phyloP scores from a whole-genome alignment of 2,888 invertebrate species.

The Lasioglossum figueresi region DNA sequence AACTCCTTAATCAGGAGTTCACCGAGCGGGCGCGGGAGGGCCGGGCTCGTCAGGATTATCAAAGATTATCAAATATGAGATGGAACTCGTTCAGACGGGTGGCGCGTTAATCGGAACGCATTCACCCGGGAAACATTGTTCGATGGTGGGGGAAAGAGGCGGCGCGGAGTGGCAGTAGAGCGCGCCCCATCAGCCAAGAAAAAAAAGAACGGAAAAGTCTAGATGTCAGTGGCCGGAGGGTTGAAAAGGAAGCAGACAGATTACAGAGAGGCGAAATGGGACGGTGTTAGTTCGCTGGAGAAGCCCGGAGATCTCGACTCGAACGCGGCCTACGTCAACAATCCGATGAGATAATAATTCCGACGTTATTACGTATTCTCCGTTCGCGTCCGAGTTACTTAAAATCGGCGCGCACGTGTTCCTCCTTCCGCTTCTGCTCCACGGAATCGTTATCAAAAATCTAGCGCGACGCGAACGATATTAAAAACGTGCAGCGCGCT shows the following conservation, averaged over 20 bases:
- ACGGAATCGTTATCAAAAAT: constrained; percentile 7
- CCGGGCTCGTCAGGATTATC: constrained; percentile 34
- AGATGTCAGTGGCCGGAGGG: constrained; percentile 40
- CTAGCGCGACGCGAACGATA: background rate
- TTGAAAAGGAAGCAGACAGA: constrained; percentile 48
- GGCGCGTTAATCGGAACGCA: constrained; percentile 26
- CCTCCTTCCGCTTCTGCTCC: background rate
- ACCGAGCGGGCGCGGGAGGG: constrained; percentile 1
- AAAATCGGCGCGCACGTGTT: constrained; percentile 1
- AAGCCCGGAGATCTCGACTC: constrained; percentile 25
- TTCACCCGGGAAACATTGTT: constrained; percentile 51
- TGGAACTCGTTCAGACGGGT: constrained; percentile 24
- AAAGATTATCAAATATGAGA: constrained; percentile 50
- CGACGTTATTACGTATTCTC: constrained; percentile 4
- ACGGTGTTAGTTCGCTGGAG: constrained; percentile 30
- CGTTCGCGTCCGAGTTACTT: background rate
- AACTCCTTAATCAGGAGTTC: constrained; percentile 24
- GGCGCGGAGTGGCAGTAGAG: background rate
- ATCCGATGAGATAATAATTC: constrained; percentile 53
- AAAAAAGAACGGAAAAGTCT: constrained; percentile 27
- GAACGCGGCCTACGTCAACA: constrained; percentile 29
- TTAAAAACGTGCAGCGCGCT: constrained; percentile 11
- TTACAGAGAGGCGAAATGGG: constrained; percentile 42
- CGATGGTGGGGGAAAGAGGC: constrained; percentile 9
- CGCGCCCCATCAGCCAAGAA: background rate